Base-by-base conservation (phyloP, 2,888 invertebrate species). In the Scotopteryx bipunctaria region DNA sequence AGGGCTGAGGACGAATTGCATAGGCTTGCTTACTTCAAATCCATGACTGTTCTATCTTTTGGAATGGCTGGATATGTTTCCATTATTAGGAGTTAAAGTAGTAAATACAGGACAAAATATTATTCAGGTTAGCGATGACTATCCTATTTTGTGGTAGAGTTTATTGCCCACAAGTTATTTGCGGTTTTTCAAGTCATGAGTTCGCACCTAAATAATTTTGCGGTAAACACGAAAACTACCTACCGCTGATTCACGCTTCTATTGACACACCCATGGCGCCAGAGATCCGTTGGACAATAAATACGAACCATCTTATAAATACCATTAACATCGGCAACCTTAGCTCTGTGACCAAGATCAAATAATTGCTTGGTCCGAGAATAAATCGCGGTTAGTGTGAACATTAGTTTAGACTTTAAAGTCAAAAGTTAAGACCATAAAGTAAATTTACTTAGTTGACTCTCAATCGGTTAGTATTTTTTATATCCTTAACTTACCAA, bases 331-430 rank as follows among this genome's bases (percentile, higher is more conserved):
- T 69, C 38, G 43, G 50, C 52, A 55, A 59, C 49, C 42, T 56
- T 57, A 51, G 33, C 49, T 43, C 51, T 54, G 47, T 45, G 49
- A 52, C 53, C 48, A 29, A 57, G 55, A 52, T 59, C 55, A 67
- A 68, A 67, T 69, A 61, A 67, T 67, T 63, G 57, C 59, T 64
- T 59, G 41, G 51, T 38, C 50, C 57, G 57, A 52, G 60, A 59
- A 56, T 64, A 62, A 64, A 66, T 56, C 44, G 43, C 61, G 69
- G 67, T 70, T 70, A 68, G 69, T 73, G 59, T 76, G 74, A 72
- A 73, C 69, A 59, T 43, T 11, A 33, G 41, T 36, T 61, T 59
- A 62, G 61, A 44, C 27, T 19, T 53, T 61, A 68, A 66, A 65
- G 57, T 64, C 61, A 5, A 17, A 4, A 16, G 19, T 9, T 35